Conservation (phyloP, 2,888 invertebrate genomes). For the Lochmaea crataegi region DNA sequence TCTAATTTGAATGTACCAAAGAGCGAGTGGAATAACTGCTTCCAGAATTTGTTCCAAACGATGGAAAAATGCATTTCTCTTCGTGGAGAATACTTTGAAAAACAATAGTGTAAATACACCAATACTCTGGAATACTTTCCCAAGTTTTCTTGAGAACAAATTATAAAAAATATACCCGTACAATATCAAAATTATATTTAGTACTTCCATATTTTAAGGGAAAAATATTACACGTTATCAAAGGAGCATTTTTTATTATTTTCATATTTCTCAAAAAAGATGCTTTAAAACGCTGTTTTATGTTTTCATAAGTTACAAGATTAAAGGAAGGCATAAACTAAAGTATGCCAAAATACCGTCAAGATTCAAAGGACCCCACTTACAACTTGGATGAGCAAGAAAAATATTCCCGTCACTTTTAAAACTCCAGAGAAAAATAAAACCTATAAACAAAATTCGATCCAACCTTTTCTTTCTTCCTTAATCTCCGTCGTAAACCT, state of each 20-base stretch:
- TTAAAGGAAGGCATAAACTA: conserved; percentile 5
- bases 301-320: neutral
- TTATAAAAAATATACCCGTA: too few relatives aligned
- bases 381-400: conserved; percentile 25
- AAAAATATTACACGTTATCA: neutral
- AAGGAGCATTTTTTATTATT: neutral
- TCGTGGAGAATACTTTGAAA: too few relatives aligned
- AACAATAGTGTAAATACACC: too few relatives aligned
- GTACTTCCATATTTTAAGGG: too few relatives aligned
- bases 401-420: conserved; percentile 31
- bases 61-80: too few relatives aligned
- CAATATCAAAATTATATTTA: too few relatives aligned
- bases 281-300: neutral
- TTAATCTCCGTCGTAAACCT: conserved; percentile 47
- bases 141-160: too few relatives aligned
- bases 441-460: conserved; percentile 37
- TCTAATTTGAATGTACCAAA: too few relatives aligned
- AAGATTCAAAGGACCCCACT: conserved; percentile 24
- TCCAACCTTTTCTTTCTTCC: conserved; percentile 31
- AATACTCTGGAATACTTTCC: too few relatives aligned
- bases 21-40: too few relatives aligned
- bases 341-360: conserved; percentile 6
- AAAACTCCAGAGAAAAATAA: conserved; percentile 33
- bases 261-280: neutral
- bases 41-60: too few relatives aligned